Percentiles rank a stretch among this genome's conserved stretches.
phyloP scores from a whole-genome alignment of 2,113 vertebrate genomes.

The Labeo catla region DNA sequence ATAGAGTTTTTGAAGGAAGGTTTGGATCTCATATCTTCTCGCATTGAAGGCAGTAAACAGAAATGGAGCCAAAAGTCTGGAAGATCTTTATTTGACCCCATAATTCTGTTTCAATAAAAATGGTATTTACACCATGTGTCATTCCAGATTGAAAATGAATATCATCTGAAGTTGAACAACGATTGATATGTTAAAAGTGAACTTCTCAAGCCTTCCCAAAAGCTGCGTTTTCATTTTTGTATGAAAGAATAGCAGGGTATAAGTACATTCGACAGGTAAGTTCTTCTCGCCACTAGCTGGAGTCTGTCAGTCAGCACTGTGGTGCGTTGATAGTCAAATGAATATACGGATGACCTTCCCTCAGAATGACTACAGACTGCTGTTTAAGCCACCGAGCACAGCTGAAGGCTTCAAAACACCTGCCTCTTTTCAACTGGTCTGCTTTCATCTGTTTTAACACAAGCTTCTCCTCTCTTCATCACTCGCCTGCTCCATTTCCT shows the following conservation, averaged over 20 bases:
- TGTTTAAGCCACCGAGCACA: not conserved
- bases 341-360: not conserved
- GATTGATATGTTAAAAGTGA: not conserved
- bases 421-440: constrained; percentile 29
- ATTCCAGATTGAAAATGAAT: no score
- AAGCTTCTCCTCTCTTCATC: constrained; percentile 9
- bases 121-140: not conserved
- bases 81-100: not conserved
- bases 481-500: not conserved
- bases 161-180: not conserved
- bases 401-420: constrained; percentile 14
- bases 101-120: not conserved
- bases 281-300: not conserved
- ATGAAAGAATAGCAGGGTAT: not conserved
- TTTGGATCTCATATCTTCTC: not conserved
- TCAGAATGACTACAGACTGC: not conserved
- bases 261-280: not conserved
- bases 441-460: constrained; percentile 45
- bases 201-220: not conserved
- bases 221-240: not conserved
- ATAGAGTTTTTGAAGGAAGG: not conserved
- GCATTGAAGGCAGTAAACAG: not conserved
- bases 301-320: not conserved
- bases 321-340: not conserved
- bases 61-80: not conserved